Conservation (phyloP, 2,113 vertebrate species). For the Platichthys stellatus region DNA sequence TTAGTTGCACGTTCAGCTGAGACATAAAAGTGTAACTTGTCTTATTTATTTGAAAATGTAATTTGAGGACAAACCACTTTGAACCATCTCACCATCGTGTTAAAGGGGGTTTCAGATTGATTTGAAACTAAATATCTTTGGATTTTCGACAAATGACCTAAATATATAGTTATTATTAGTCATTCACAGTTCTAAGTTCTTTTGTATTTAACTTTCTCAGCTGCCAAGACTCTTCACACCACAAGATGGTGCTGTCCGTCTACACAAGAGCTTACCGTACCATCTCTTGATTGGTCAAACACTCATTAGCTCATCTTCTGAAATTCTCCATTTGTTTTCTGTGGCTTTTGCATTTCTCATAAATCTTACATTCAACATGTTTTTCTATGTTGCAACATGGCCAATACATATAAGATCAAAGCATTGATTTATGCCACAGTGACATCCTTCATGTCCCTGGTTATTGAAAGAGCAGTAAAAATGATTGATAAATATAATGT, state of each 20-base stretch:
- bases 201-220: neutral
- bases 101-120: no score
- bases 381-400: neutral
- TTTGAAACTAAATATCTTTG: no score
- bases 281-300: slow-evolving; percentile 4
- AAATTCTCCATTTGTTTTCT: neutral
- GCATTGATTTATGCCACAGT: neutral
- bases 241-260: slow-evolving; percentile 64
- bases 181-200: neutral
- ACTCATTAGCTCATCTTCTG: neutral
- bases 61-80: no score
- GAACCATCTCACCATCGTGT: no score
- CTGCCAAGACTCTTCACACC: neutral
- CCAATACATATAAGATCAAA: neutral
- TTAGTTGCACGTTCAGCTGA: no score
- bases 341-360: neutral
- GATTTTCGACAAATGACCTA: no score
- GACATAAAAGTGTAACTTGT: no score
- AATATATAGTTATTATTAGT: neutral
- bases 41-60: no score
- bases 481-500: slow-evolving; percentile 28
- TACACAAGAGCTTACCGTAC: neutral
- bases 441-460: neutral
- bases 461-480: slow-evolving; percentile 28
- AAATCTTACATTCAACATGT: neutral